These are phyloP conservation scores for Meganola albula DNA, from an alignment of 2,888 invertebrate species.

Conservation along the genomic window DNA sequence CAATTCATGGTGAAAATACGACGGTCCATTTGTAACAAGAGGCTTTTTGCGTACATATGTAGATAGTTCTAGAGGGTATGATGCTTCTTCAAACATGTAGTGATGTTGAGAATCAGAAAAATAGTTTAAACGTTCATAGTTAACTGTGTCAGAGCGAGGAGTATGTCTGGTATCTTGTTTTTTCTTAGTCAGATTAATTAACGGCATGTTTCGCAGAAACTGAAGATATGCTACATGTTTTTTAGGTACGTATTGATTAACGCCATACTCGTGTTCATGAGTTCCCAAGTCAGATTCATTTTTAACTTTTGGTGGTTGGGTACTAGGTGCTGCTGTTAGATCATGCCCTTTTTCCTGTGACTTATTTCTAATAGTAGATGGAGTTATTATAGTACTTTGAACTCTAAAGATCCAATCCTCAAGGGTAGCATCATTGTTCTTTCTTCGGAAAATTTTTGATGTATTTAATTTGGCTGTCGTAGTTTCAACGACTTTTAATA, in stretches of 20 bases:
- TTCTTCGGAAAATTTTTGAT: neutral
- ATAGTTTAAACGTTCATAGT: conserved; percentile 27
- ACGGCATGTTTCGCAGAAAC: conserved; percentile 11
- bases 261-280: no score
- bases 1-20: conserved; percentile 47
- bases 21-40: conserved; percentile 23
- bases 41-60: conserved; percentile 16
- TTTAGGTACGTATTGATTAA: no score
- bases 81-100: conserved; percentile 20
- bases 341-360: no score
- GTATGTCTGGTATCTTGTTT: conserved; percentile 1
- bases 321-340: no score
- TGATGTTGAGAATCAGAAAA: conserved; percentile 26
- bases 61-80: conserved; percentile 24
- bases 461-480: no score
- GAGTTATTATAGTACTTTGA: no score
- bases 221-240: conserved; percentile 9
- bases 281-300: no score
- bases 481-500: conserved; percentile 1
- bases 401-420: conserved; percentile 1
- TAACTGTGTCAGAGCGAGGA: no score
- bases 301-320: no score
- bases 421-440: no score
- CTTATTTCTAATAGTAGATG: no score
- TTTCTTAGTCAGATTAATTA: conserved; percentile 3